Base-by-base conservation (phyloP, 64 coral and sea anemone species). In the Montipora capricornis region DNA sequence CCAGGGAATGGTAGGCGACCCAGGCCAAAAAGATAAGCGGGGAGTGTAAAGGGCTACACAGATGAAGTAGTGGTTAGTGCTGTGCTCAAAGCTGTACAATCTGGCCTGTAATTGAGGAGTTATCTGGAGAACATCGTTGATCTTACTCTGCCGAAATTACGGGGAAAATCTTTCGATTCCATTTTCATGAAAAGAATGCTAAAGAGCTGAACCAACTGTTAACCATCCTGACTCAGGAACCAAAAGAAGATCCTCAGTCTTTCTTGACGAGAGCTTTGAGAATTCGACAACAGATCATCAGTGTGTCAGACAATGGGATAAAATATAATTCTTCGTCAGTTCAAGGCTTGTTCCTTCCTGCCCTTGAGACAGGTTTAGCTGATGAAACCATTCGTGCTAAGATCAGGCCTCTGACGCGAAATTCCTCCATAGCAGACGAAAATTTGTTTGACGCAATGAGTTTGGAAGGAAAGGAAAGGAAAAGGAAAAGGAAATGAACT, bases 341-440 rank as follows among this genome's bases (percentile, higher is more conserved):
- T 4, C 95, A 96, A 73, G 60, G 80, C 20, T 47, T 96, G n/a
- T 96, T 96, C 64, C 80, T 93, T 20, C 94, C 88, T 87, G 69
- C 88, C 6, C 2, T 95, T 7, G 88, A 95, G 79, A 95, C 88
- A 0, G 81, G 93, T 13, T 47, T 95, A n/a, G 68, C 22, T 22
- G 22, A 22, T 22, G 22, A 22, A 22, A 22, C 22, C 22, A 22
- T 22, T 22, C 22, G 22, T 22, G 22, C 22, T 22, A 22, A 22
- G 22, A 22, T 22, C 22, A 22, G 22, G 22, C 22, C 22, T 22
- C 22, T 22, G 22, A 22, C 22, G 22, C 22, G 22, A 22, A 22
- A 22, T 22, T 22, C 22, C 22, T 22, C 22, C 22, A 22, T 0
- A 22, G 22, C 22, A 22, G 22, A 22, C 22, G 22, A 22, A 22